phyloP scores from a whole-genome alignment of 2,797 vertebrate species.

The Diplodus puntazzo region DNA sequence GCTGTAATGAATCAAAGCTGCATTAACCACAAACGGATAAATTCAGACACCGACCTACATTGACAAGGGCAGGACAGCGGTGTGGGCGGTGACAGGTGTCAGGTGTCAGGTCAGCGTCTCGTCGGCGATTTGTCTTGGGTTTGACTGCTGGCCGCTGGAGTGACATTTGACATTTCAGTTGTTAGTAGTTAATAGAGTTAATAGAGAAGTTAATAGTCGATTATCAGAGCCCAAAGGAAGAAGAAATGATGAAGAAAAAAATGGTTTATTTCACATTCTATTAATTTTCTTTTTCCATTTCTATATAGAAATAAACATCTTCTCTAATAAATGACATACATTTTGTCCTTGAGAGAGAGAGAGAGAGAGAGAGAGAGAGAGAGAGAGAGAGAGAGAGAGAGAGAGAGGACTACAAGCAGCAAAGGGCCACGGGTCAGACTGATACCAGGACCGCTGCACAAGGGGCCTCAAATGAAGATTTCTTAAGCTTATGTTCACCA shows the following conservation, averaged over 20 bases:
- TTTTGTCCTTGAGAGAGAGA: no score
- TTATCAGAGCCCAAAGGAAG: not conserved
- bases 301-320: no score
- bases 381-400: no score
- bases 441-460: no score
- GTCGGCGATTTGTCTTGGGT: not conserved
- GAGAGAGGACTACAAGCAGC: no score
- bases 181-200: no score
- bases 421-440: no score
- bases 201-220: not conserved
- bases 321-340: not conserved
- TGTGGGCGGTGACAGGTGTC: constrained; percentile 6
- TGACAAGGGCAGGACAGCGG: constrained; percentile 7
- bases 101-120: constrained; percentile 23
- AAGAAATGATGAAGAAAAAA: not conserved
- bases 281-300: no score
- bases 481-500: no score
- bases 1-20: constrained; percentile 42
- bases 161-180: not conserved
- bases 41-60: constrained; percentile 42
- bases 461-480: no score
- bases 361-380: no score
- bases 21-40: constrained; percentile 45
- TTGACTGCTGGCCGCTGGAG: not conserved
- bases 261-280: not conserved